Percentiles rank a stretch among this genome's conserved stretches.
These are phyloP conservation scores for Myodes glareolus DNA, from an alignment of 2,113 vertebrate genomes.

Conservation along the genomic window DNA sequence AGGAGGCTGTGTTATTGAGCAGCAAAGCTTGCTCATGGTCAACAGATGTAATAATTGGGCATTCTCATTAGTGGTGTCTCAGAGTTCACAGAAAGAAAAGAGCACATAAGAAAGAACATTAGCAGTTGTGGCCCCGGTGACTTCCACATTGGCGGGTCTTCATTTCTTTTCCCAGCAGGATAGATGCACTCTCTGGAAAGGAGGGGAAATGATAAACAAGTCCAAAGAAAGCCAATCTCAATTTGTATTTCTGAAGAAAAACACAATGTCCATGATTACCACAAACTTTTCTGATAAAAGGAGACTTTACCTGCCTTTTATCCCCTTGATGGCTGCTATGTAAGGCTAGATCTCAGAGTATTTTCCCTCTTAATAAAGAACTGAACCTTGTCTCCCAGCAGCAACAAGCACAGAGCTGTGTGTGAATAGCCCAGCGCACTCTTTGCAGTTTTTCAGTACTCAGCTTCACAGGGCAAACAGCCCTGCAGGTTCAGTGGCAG, in stretches of 20 bases:
- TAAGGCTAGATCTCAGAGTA: constrained; percentile 31
- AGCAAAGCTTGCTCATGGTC: constrained; percentile 44
- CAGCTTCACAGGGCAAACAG: background rate
- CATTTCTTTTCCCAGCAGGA: constrained; percentile 31
- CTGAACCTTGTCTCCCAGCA: constrained; percentile 44
- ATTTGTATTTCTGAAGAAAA: constrained; percentile 52
- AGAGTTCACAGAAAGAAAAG: constrained; percentile 67
- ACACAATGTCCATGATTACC: constrained; percentile 27
- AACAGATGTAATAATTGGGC: constrained; percentile 51
- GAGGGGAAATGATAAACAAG: constrained; percentile 47
- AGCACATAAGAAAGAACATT: constrained; percentile 12
- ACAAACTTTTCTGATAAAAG: constrained; percentile 41
- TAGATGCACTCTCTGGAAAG: constrained; percentile 33
- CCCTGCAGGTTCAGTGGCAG: background rate
- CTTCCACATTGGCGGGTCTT: constrained; percentile 1
- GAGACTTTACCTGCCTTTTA: background rate
- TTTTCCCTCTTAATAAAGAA: constrained; percentile 38
- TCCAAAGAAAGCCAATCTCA: background rate
- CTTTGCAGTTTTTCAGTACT: background rate
- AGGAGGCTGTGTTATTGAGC: background rate
- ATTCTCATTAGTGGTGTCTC: constrained; percentile 56
- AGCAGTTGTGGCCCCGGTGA: constrained; percentile 11
- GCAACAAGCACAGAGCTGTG: constrained; percentile 9
- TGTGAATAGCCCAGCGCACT: constrained; percentile 2
- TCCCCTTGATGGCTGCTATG: background rate